Evolutionary conservation across 2,888 invertebrate genomes (phyloP).

Genomic region (Plagodis pulveraria): DNA sequence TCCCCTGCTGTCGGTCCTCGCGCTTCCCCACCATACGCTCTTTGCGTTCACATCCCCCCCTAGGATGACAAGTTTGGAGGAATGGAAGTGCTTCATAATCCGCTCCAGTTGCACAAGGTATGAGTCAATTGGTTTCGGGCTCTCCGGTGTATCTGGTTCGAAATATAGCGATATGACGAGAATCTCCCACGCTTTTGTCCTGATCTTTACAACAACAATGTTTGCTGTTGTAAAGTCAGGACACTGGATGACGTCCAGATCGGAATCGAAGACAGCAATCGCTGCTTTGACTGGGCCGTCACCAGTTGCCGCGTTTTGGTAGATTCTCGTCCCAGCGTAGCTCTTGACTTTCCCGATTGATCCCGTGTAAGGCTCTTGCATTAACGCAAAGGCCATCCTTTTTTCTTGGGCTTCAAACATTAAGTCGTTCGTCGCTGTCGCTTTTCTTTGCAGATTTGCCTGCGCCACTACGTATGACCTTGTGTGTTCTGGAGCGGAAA

Average conservation of each 20-base stretch:
- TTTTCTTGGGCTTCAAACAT: neutral
- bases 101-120: slow-evolving; percentile 22
- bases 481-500: neutral
- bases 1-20: neutral
- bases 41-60: neutral
- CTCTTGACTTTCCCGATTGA: neutral
- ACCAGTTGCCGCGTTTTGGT: neutral
- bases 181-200: slow-evolving; percentile 1
- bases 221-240: slow-evolving; percentile 5
- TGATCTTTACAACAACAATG: neutral
- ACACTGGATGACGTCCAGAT: slow-evolving; percentile 24
- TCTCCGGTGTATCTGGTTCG: neutral
- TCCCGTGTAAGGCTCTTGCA: slow-evolving; percentile 14
- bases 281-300: slow-evolving; percentile 14
- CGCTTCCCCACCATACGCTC: slow-evolving; percentile 7
- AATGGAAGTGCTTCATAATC: neutral
- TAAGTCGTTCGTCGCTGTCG: slow-evolving; percentile 1
- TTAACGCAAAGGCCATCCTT: slow-evolving; percentile 8
- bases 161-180: neutral
- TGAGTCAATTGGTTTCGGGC: slow-evolving; percentile 5
- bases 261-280: slow-evolving; percentile 8
- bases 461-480: neutral
- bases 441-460: slow-evolving; percentile 6
- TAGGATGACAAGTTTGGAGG: neutral
- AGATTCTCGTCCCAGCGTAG: neutral